Evolutionary conservation across 1,140 invertebrate genomes (phyloP), one percentile per base, ranked within the genome.

Genomic region (Ectropis grisescens): DNA sequence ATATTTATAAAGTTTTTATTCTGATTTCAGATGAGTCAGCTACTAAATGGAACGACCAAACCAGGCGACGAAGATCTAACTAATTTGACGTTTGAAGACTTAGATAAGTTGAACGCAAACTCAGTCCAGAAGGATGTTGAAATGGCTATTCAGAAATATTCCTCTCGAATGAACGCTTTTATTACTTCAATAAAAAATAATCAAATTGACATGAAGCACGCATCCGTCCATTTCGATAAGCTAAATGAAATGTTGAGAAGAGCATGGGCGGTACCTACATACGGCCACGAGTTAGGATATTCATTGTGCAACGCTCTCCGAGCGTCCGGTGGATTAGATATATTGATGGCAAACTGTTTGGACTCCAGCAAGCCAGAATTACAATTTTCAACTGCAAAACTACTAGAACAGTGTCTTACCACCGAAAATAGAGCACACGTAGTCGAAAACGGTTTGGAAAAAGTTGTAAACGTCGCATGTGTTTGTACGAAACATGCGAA

Each of bases 341-440:
- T 97, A 14, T 82, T 98, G 1, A 92, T 97, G 82, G 84, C 87
- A 10, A 94, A 95, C 51, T 95, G 93, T 53, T 85, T 89, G 2
- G 74, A 75, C 33, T 79, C 84, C 8, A 85, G 82, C 28, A 91
- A 96, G 57, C 81, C 86, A 1, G 88, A 91, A 8, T 71, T 96
- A 16, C 90, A 94, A 55, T 95, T 95, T 60, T 89, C 90, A 1
- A 94, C 91, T 24, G 94, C 94, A 1, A 88, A 90, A 51, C 82
- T 99, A 0, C 83, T 99, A 2, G 96, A 98, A 75, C 97, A 99
- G 72, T 97, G 95, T 58, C 82, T 98, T 42, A 97, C 96, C 1
- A 93, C 94, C 0, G 95, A 97, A 69, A 99, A 99, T 72, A 87
- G 97, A 46, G 92, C 93, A 2, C 92, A 97, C 69, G 94, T 99